Conservation (phyloP, 2,797 vertebrate genomes). For the Hyperoplus immaculatus region DNA sequence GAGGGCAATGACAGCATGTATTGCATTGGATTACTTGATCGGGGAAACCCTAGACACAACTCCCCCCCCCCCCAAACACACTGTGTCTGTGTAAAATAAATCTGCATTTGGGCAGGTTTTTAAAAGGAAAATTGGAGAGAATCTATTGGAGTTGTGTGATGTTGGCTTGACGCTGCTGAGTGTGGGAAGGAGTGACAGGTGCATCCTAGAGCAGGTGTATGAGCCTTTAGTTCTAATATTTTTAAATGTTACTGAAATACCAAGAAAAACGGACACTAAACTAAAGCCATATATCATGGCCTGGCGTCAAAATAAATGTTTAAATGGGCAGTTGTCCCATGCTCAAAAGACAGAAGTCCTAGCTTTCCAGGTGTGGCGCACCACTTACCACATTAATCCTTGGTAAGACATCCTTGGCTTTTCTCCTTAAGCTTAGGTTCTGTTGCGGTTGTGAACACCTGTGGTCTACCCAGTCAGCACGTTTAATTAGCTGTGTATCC, state of each 20-base stretch:
- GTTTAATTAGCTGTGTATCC: constrained; percentile 72
- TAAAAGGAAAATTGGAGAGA: constrained; percentile 31
- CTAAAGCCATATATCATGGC: neutral
- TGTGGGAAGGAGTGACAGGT: constrained; percentile 62
- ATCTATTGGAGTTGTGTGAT: constrained; percentile 27
- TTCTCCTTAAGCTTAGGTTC: neutral
- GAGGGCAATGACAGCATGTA: constrained; percentile 66
- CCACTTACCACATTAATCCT: constrained; percentile 21
- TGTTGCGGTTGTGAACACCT: constrained; percentile 34
- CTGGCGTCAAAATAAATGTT: neutral
- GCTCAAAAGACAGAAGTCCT: neutral
- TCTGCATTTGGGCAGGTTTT: constrained; percentile 51
- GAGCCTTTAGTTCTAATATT: neutral
- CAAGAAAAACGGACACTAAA: neutral
- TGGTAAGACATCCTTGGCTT: constrained; percentile 18
- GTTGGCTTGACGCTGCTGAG: constrained; percentile 8
- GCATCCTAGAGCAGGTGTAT: constrained; percentile 62
- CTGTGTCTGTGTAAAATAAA: constrained; percentile 40
- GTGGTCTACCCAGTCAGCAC: constrained; percentile 68
- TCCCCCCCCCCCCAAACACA: neutral
- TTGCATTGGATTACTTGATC: constrained; percentile 79
- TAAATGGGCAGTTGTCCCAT: neutral
- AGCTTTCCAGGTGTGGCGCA: neutral
- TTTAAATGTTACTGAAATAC: neutral
- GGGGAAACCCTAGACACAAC: constrained; percentile 71